phyloP scores from a whole-genome alignment of 2,888 invertebrate species.

The Ornithoptera priamus region DNA sequence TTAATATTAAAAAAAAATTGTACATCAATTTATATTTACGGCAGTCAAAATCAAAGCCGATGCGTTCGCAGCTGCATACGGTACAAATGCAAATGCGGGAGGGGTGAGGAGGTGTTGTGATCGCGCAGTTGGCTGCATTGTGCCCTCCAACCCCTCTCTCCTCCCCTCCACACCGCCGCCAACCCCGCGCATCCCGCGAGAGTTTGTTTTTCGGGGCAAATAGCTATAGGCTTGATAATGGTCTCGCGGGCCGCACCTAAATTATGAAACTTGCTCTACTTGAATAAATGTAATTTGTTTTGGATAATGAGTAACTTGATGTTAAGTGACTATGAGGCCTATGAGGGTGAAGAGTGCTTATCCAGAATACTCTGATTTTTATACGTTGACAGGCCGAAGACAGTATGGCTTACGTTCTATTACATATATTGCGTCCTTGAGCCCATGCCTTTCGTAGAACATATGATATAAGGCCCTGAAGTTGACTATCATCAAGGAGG shows the following conservation, averaged over 20 bases:
- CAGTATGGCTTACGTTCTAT: no score
- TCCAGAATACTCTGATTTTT: no score
- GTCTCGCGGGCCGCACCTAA: slow-evolving; percentile 65
- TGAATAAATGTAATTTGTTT: slow-evolving; percentile 1
- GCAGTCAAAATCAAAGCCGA: slow-evolving; percentile 60
- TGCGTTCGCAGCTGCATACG: slow-evolving; percentile 59
- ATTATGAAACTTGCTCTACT: slow-evolving; percentile 51
- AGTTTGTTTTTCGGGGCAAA: slow-evolving; percentile 81
- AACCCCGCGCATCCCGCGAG: slow-evolving; percentile 72
- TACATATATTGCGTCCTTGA: no score
- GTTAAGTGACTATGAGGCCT: no score
- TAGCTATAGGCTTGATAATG: slow-evolving; percentile 81
- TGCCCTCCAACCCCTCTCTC: slow-evolving; percentile 39
- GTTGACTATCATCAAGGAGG: no score
- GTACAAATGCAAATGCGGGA: slow-evolving; percentile 67
- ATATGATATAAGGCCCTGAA: no score
- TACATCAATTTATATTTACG: slow-evolving; percentile 40
- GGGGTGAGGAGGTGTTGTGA: slow-evolving; percentile 57
- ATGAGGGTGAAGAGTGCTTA: no score
- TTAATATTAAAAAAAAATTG: slow-evolving; percentile 40
- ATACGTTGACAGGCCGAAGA: no score
- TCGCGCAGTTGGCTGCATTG: slow-evolving; percentile 78
- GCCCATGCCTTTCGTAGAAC: no score
- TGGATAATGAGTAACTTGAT: no score
- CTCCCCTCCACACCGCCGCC: slow-evolving; percentile 21